phyloP scores from a whole-genome alignment of 2,113 vertebrate genomes.

The Rhizomys pruinosus region DNA sequence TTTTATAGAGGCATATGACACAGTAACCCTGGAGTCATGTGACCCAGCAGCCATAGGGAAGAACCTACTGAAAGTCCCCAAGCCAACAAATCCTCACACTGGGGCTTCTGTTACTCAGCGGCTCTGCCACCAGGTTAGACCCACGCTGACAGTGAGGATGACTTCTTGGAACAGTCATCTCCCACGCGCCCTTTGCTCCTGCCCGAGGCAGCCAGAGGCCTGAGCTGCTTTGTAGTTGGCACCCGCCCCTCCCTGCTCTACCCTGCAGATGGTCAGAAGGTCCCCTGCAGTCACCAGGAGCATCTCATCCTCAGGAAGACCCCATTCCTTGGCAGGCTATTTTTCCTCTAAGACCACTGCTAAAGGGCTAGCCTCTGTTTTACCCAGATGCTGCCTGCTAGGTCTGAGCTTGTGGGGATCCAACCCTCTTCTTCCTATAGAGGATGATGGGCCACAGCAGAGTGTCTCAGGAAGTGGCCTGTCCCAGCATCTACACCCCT shows the following conservation, averaged over 20 bases:
- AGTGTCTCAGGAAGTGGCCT: neutral
- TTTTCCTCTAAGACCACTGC: no score
- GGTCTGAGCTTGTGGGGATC: accelerated
- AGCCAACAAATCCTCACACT: neutral
- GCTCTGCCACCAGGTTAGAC: neutral
- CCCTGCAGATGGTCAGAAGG: neutral
- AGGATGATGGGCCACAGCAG: neutral
- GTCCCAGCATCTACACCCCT: neutral
- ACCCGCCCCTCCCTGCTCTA: accelerated
- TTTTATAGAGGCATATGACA: neutral
- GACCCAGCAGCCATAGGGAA: neutral
- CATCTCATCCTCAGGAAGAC: no score
- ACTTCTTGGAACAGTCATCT: neutral
- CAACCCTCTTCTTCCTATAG: neutral
- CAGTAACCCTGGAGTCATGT: neutral
- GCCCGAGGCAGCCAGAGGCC: neutral
- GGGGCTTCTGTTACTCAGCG: neutral
- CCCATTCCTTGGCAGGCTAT: no score
- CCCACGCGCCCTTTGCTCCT: no score
- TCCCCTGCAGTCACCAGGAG: no score
- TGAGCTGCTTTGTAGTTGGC: neutral
- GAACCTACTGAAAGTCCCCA: neutral
- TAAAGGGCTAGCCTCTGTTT: neutral
- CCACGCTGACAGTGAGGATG: neutral
- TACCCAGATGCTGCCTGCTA: neutral